Evolutionary conservation across 2,888 invertebrate genomes (phyloP), one percentile per base, ranked within the genome.

Genomic region (Tromatobia lineatoria): DNA sequence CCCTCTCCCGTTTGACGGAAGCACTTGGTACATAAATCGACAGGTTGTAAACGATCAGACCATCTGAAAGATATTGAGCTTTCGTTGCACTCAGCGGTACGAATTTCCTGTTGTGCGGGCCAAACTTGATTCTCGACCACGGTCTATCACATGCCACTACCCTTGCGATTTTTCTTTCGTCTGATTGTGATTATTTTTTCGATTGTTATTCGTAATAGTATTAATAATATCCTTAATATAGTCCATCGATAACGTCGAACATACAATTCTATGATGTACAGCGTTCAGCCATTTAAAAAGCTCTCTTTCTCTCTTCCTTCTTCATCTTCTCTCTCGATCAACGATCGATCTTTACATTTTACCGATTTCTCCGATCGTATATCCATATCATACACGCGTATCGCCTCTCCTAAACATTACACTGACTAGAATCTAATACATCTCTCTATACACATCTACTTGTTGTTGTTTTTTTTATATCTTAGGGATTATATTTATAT

Each of bases 391-490:
- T 71, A 80, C 76, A 80, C 61, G 80, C 71, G 71, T 79, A 34
- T 57, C 69, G 61, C 42, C 18, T 64, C 71, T 34, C 45, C 71
- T 80, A 90, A 90, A 89, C 88, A 88, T 87, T 90, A 90, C 89
- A 88, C 87, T 92, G 91, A 91, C 92, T 91, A 92, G 92, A 91
- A 87, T 90, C 91, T 91, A 91, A 91, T 88, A 89, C 89, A 89
- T 90, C 87, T 86, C 89, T 85, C 78, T 82, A 85, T 85, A 85
- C 85, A 84, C 83, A 86, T 82, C 76, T 87, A 85, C 38, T 15
- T 64, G 78, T 50, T 59, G 67, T 80, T 50, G 66, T 82, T 85
- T 54, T 82, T 81, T 38, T 50, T 77, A 78, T 50, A 15, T 83
- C 61, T 83, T 73, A 70, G 66, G 64, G 11, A 64, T 15, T 71